phyloP scores from a whole-genome alignment of 2,797 vertebrate genomes.

The Chiloscyllium punctatum region DNA sequence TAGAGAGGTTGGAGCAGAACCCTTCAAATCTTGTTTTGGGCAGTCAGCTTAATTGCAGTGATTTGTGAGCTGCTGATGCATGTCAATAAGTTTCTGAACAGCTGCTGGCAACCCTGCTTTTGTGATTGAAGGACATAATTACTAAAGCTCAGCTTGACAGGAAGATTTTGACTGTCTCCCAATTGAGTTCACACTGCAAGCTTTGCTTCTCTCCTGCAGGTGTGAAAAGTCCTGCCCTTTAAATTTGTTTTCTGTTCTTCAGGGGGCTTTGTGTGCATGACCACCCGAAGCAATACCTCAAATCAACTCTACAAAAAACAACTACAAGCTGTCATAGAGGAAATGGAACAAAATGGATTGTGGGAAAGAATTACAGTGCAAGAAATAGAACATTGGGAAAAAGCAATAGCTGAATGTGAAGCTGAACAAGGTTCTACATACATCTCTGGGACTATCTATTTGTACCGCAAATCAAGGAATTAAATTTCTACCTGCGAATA shows the following conservation, averaged over 20 bases:
- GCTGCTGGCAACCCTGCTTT: no score
- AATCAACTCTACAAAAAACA: constrained; percentile 67
- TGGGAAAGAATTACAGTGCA: constrained; percentile 59
- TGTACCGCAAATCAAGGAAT: constrained; percentile 55
- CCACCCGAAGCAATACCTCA: constrained; percentile 66
- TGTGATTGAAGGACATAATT: no score
- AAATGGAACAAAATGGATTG: constrained; percentile 60
- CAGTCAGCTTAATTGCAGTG: no score
- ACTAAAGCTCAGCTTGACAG: no score
- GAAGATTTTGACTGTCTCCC: no score
- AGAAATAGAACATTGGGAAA: constrained; percentile 72
- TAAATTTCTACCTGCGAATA: background rate
- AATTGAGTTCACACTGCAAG: no score
- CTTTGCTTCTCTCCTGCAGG: no score
- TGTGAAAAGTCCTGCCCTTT: no score
- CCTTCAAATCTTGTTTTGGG: no score
- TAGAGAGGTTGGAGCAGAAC: no score
- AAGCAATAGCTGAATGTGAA: constrained; percentile 60
- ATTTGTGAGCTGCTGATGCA: no score
- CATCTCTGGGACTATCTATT: constrained; percentile 67
- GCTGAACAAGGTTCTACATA: constrained; percentile 49
- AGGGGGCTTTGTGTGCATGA: constrained; percentile 86
- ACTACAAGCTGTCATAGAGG: constrained; percentile 58
- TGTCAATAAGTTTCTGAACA: no score
- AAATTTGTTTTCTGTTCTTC: constrained; percentile 3